Percentiles rank a stretch among this genome's conserved stretches.
Conservation (phyloP, 2,888 invertebrate genomes). For the Glyphotaelius pellucidus region DNA sequence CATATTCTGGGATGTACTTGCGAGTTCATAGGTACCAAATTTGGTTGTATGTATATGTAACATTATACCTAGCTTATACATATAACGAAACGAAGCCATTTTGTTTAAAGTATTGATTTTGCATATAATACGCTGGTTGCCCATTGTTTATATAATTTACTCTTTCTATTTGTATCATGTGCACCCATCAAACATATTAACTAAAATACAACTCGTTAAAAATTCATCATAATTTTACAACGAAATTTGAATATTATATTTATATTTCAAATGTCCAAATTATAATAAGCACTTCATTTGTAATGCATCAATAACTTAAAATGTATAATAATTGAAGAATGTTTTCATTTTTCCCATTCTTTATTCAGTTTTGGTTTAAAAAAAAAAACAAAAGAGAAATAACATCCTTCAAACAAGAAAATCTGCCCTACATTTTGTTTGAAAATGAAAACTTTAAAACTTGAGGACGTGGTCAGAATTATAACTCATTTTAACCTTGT, state of each 20-base stretch:
- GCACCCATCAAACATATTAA: not conserved
- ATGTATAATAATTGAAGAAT: not conserved
- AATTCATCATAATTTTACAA: not conserved
- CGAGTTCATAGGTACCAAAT: not conserved
- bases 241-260: no score
- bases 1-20: not conserved
- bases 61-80: not conserved
- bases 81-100: not conserved
- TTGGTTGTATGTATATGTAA: not conserved
- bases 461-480: not conserved
- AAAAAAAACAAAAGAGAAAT: not conserved
- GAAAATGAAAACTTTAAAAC: not conserved
- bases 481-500: not conserved
- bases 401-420: not conserved
- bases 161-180: not conserved
- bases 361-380: no score
- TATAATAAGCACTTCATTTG: not conserved
- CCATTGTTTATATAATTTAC: not conserved
- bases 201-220: not conserved
- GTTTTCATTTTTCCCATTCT: not conserved
- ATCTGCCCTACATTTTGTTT: not conserved
- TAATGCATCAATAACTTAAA: not conserved
- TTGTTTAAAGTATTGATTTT: conserved; percentile 2
- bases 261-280: not conserved
- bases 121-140: not conserved